Evolutionary conservation across 2,888 invertebrate genomes (phyloP).

Genomic region (Podabrus alpinus): DNA sequence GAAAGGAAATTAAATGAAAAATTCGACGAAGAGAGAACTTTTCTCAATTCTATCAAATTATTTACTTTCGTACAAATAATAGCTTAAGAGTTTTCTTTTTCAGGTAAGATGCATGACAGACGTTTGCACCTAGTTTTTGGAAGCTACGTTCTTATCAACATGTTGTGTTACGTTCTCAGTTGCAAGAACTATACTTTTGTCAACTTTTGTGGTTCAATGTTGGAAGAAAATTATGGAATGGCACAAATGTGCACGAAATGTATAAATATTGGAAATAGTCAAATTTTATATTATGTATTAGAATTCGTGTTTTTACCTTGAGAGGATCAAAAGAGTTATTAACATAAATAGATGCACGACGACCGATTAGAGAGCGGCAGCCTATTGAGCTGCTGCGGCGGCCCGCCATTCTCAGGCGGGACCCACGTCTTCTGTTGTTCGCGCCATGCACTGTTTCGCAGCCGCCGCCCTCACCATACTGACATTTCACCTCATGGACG

Average conservation of each 20-base stretch:
- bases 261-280: neutral
- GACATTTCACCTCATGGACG: slow-evolving; percentile 35
- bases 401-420: slow-evolving; percentile 58
- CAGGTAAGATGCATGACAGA: neutral
- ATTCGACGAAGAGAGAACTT: neutral
- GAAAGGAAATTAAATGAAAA: neutral
- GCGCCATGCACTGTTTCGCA: slow-evolving; percentile 42
- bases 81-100: neutral
- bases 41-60: neutral
- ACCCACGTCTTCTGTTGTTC: slow-evolving; percentile 40
- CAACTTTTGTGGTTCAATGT: neutral
- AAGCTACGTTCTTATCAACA: neutral
- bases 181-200: neutral
- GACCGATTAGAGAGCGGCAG: slow-evolving; percentile 67
- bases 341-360: slow-evolving; percentile 68
- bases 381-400: slow-evolving; percentile 70
- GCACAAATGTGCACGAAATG: neutral
- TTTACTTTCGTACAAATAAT: neutral
- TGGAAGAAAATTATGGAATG: neutral
- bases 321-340: slow-evolving; percentile 68
- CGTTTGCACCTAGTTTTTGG: neutral
- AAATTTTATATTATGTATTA: neutral
- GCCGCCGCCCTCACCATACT: slow-evolving; percentile 45
- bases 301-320: slow-evolving; percentile 58
- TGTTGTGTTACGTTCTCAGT: too few species aligned